Evolutionary conservation across 1,140 invertebrate genomes (phyloP), one percentile per base, ranked within the genome.

Genomic region (Temnothorax longispinosus): DNA sequence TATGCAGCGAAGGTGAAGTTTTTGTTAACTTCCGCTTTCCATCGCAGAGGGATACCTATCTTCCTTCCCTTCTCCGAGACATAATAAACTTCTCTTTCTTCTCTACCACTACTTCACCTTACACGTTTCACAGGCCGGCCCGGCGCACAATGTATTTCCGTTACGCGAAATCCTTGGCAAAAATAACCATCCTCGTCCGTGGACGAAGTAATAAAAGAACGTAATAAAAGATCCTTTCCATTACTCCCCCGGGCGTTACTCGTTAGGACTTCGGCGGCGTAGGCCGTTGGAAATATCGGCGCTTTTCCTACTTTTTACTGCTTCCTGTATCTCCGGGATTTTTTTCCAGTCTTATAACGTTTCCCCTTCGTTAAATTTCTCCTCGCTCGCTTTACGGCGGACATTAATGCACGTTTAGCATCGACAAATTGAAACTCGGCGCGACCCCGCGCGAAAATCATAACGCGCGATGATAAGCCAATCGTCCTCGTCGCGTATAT

Each of bases 51-150:
- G 74, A 84, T 71, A 18, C 27, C 21, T 58, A 54, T 75, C 27
- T 74, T 58, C 27, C 52, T 27, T n/a, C 54, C 4, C 8, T 54
- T 56, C 35, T 27, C 69, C 52, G 52, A 64, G 6, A 54, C 27
- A 47, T 88, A 88, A 88, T 85, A 89, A 89, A 88, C 62, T 60
- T 21, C 52, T 87, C 60, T 15, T 76, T 35, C 58, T 50, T 50
- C 64, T 56, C 77, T 13, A 11, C n/a, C 18, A 21, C 47, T 65
- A 8, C 69, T 60, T 74, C 38, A 41, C 62, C 52, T 85, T 71
- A 84, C 38, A 67, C 44, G 58, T 71, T 77, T 84, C 80, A 72
- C 27, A 18, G 2, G n/a, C 11, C 27, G 27, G 27, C 27, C 27
- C 35, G 21, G 21, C 21, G 32, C 78, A 71, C 77, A 87, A 88